Evolutionary conservation across 2,797 vertebrate genomes (phyloP), one percentile per base, ranked within the genome.

Genomic region (Takifugu rubripes): DNA sequence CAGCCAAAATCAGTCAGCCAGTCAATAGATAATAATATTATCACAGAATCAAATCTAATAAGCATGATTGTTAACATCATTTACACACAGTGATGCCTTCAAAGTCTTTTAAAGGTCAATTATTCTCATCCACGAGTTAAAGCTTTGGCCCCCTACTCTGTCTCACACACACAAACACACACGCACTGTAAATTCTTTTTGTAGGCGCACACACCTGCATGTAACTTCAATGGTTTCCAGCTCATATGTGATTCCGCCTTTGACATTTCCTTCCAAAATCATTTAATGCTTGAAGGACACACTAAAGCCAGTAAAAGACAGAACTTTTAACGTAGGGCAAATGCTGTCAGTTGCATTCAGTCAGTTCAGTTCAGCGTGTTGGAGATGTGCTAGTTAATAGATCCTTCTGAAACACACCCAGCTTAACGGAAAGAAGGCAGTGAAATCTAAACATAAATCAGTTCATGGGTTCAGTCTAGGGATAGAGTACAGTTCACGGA

Each of bases 371-470:
- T 42, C 17, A 46, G 70, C 36, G 3, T 40, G 12, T 40, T 40
- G 36, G 36, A 40, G 79, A 84, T 86, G 84, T 83, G 83, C 60
- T 52, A 68, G 56, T 64, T 59, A 72, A 77, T 58, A 69, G 69
- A 64, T 74, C 57, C 66, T 77, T 61, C 64, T 74, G 51, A 78
- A 76, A 78, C 52, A 61, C 66, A 72, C 68, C 67, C 64, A 66
- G 68, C 64, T 75, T 72, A 61, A 57, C 46, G 73, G 60, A 75
- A 71, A 49, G 68, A 79, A 72, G 58, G 59, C 64, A 87, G 71
- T 74, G 63, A 82, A 81, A 86, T 71, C 62, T 25, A 63, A 83
- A 66, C 72, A 81, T 74, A 84, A 77, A 74, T 86, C 63, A 76
- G 60, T 47, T 78, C 49, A 64, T 50, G 43, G 72, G 81, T 78